Evolutionary conservation across 1,140 invertebrate genomes (phyloP).

Genomic region (Drosophila murphyi): DNA sequence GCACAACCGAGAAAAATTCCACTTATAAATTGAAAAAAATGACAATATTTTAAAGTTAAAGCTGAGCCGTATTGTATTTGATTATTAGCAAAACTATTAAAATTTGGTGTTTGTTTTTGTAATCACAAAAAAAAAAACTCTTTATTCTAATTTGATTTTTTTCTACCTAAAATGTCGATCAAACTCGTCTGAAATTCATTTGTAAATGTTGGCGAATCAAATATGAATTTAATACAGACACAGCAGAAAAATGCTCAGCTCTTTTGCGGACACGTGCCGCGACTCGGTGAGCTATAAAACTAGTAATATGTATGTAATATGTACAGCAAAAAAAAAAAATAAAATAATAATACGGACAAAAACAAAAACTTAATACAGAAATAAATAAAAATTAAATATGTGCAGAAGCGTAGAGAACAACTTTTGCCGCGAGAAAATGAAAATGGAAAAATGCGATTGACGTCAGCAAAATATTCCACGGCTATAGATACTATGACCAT

Average conservation of each 20-base stretch:
- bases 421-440: conserved; percentile 67
- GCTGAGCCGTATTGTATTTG: too few relatives aligned
- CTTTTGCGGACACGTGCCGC: conserved; percentile 66
- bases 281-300: conserved; percentile 47
- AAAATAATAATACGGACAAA: background rate
- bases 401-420: conserved; percentile 50
- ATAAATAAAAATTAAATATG: conserved; percentile 59
- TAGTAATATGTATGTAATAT: conserved; percentile 31
- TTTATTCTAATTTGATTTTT: background rate
- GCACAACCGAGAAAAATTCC: too few relatives aligned
- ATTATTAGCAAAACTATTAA: too few relatives aligned
- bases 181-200: background rate
- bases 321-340: conserved; percentile 31
- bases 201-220: conserved; percentile 43
- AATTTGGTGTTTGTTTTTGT: background rate
- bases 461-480: conserved; percentile 79
- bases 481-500: conserved; percentile 53
- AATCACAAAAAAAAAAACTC: background rate
- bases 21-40: too few relatives aligned
- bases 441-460: conserved; percentile 81
- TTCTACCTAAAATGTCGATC: background rate
- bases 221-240: conserved; percentile 46
- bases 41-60: too few relatives aligned
- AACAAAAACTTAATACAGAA: conserved; percentile 37
- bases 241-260: conserved; percentile 45